These are phyloP conservation scores for Etheostoma cragini DNA, from an alignment of 2,113 vertebrate species.

Conservation along the genomic window DNA sequence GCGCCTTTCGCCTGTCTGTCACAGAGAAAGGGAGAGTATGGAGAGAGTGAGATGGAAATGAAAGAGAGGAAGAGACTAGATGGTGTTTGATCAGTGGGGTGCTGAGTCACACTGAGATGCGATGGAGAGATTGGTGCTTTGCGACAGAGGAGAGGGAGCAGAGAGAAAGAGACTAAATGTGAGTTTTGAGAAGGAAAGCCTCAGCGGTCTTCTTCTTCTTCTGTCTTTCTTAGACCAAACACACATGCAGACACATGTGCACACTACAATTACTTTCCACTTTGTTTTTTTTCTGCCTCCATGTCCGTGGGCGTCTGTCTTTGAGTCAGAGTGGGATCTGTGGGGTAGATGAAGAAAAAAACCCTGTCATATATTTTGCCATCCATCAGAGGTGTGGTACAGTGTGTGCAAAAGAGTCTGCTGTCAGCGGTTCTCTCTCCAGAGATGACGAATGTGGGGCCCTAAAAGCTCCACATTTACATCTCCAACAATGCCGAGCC, in stretches of 20 bases:
- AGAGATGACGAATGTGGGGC: constrained; percentile 40
- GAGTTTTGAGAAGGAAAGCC: constrained; percentile 41
- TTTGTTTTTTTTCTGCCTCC: background rate
- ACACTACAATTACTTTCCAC: background rate
- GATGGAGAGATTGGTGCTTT: constrained; percentile 58
- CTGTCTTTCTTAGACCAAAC: constrained; percentile 38
- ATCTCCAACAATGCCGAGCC: constrained; percentile 37
- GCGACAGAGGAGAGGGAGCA: constrained; percentile 26
- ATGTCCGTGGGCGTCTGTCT: constrained; percentile 40
- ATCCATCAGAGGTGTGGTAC: constrained; percentile 52
- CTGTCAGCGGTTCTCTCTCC: constrained; percentile 10
- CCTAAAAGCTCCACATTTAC: constrained; percentile 50
- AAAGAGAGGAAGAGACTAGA: constrained; percentile 44
- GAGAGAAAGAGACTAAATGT: constrained; percentile 46
- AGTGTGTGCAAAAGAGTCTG: constrained; percentile 12
- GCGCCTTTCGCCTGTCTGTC: constrained; percentile 54
- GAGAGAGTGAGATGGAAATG: constrained; percentile 28
- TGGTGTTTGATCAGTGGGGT: constrained; percentile 68
- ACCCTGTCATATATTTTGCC: constrained; percentile 46
- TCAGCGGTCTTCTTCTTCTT: constrained; percentile 20
- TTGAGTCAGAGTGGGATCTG: constrained; percentile 34
- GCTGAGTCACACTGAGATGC: constrained; percentile 66
- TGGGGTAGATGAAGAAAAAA: constrained; percentile 49
- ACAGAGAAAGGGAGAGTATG: constrained; percentile 23
- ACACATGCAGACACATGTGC: constrained; percentile 1